phyloP scores from a whole-genome alignment of 2,797 vertebrate genomes.

The Chromis chromis region DNA sequence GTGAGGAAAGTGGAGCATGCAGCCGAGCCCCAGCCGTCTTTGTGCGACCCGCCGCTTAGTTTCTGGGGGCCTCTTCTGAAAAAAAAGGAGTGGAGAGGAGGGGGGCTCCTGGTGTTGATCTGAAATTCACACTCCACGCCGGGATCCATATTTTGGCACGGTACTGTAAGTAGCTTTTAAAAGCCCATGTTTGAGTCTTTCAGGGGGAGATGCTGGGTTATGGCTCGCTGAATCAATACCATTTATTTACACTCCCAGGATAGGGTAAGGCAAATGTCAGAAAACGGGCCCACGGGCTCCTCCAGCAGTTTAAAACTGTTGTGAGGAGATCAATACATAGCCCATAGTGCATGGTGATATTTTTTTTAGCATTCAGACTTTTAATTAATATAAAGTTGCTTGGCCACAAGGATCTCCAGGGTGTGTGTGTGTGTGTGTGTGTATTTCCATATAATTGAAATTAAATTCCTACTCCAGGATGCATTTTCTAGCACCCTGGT shows the following conservation, averaged over 20 bases:
- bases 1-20: slow-evolving; percentile 77
- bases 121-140: slow-evolving; percentile 69
- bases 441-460: background rate
- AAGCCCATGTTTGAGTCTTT: slow-evolving; percentile 61
- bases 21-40: slow-evolving; percentile 75
- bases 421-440: background rate
- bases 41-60: slow-evolving; percentile 74
- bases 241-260: slow-evolving; percentile 70
- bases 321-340: slow-evolving; percentile 57
- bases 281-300: slow-evolving; percentile 62
- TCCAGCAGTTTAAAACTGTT: slow-evolving; percentile 66
- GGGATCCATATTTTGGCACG: slow-evolving; percentile 73
- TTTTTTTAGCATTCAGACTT: slow-evolving; percentile 35
- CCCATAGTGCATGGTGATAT: slow-evolving; percentile 1
- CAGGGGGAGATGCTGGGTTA: slow-evolving; percentile 50
- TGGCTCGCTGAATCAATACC: slow-evolving; percentile 59
- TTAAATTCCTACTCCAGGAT: background rate
- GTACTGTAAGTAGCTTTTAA: slow-evolving; percentile 70
- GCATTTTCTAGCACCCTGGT: background rate
- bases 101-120: slow-evolving; percentile 65
- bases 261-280: slow-evolving; percentile 61
- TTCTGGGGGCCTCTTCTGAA: slow-evolving; percentile 75
- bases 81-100: slow-evolving; percentile 26
- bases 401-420: slow-evolving; percentile 9
- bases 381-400: slow-evolving; percentile 56